phyloP scores from a whole-genome alignment of 2,888 invertebrate species.

The Automeris io region DNA sequence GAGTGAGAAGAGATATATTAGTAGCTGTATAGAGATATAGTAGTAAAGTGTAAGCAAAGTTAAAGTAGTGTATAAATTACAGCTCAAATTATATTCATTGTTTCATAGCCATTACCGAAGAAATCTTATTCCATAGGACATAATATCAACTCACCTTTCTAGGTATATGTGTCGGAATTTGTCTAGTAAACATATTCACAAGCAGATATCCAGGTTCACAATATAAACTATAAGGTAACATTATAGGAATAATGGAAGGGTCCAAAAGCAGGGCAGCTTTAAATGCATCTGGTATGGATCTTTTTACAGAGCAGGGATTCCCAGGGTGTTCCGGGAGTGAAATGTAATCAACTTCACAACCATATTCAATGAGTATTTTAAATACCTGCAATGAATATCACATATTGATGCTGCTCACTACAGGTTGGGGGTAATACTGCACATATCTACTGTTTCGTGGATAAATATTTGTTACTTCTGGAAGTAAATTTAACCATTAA shows the following conservation, averaged over 20 bases:
- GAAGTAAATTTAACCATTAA: no score
- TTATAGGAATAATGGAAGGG: slow-evolving; percentile 38
- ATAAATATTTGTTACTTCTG: no score
- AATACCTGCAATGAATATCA: slow-evolving; percentile 45
- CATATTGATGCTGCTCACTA: background rate
- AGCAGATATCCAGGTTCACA: slow-evolving; percentile 56
- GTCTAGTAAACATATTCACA: slow-evolving; percentile 33
- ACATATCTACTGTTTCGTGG: background rate
- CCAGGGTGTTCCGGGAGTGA: slow-evolving; percentile 20
- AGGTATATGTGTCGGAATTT: slow-evolving; percentile 39
- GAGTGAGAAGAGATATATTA: no score
- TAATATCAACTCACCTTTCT: slow-evolving; percentile 33
- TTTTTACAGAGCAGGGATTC: slow-evolving; percentile 16
- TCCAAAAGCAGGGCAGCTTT: slow-evolving; percentile 48
- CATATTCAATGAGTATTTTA: slow-evolving; percentile 51
- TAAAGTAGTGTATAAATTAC: no score
- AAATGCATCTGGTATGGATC: slow-evolving; percentile 57
- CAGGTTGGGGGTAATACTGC: no score
- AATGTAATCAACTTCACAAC: slow-evolving; percentile 62
- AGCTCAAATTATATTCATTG: background rate
- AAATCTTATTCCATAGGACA: background rate
- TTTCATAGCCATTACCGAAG: background rate
- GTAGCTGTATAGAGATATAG: no score
- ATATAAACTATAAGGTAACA: slow-evolving; percentile 54
- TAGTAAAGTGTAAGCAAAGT: no score